Base-by-base conservation (phyloP, 1,140 invertebrate genomes). In the Geopemphigus sp. region DNA sequence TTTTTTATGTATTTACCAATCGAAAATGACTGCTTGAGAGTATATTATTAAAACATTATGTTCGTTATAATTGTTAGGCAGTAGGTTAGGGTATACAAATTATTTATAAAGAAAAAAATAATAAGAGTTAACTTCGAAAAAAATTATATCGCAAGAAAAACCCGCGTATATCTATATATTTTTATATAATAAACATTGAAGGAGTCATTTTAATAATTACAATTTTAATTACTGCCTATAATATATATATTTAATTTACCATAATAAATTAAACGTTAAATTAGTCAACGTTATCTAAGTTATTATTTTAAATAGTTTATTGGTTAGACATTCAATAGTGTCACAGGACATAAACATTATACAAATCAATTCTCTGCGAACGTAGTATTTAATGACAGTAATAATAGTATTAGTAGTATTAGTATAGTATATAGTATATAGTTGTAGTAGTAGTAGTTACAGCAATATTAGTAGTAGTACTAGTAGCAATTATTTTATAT, bases 301-400 rank as follows among this genome's bases (percentile, higher is more conserved):
- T 68, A 24, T 68, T 50, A 68, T 68, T 14, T 47, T 24, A 50
- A 68, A 39, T n/a, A 66, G 39, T 66, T 47, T 24, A 24, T 45
- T 15, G 22, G 12, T 26, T 47, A 56, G 64, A 47, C 1, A 45
- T 45, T 50, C 39, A 24, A 2, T 17, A 17, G 0, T 47, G 22
- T 24, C 39, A 17, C 15, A 5, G 22, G 17, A 50, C 45, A 68
- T 26, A 6, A 17, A 3, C 10, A 26, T 68, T 68, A 26, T 32
- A 50, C 47, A 68, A 17, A 26, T 24, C 22, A 68, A 24, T 22
- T 19, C 11, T 68, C 5, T 68, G 22, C 17, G 10, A 26, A 11
- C 22, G 22, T 68, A 17, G 12, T 68, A 24, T 24, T 68, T 68
- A 15, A 47, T 3, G 17, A 47, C 12, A 45, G 12, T 45, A 68